Evolutionary conservation across 2,797 vertebrate genomes (phyloP).

Genomic region (Syndactyla subalaris): DNA sequence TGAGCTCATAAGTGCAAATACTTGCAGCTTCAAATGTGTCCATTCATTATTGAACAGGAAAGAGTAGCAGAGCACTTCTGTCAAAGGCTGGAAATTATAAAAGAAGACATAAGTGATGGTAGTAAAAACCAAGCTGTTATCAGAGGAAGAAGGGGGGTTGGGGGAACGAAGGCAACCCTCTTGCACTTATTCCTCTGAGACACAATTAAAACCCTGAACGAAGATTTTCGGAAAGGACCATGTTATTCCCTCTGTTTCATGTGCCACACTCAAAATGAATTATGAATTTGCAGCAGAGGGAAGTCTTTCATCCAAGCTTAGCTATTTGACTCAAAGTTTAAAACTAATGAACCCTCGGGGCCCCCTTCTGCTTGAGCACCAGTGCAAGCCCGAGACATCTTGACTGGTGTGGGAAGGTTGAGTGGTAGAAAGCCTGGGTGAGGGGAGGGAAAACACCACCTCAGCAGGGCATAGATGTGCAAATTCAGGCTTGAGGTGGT

Average conservation of each 20-base stretch:
- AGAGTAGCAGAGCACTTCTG: constrained; percentile 19
- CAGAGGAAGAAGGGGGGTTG: neutral
- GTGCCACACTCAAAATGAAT: neutral
- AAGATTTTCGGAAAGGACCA: neutral
- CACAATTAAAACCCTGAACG: constrained; percentile 33
- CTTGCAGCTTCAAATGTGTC: constrained; percentile 38
- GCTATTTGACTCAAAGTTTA: constrained; percentile 6
- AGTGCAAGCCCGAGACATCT: neutral
- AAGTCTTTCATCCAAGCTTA: constrained; percentile 17
- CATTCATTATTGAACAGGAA: constrained; percentile 63
- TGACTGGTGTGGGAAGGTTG: neutral
- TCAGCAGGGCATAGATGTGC: neutral
- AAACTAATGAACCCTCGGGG: neutral
- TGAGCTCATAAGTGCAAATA: constrained; percentile 60
- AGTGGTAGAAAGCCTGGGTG: neutral
- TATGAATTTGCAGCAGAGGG: constrained; percentile 19
- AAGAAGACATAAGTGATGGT: constrained; percentile 21
- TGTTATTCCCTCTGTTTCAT: neutral
- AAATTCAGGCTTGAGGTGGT: neutral
- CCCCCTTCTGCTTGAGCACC: neutral
- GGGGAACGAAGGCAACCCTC: neutral
- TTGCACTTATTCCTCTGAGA: constrained; percentile 49
- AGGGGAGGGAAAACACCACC: neutral
- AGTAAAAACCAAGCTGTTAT: constrained; percentile 35
- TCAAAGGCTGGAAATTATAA: constrained; percentile 33